Evolutionary conservation across 2,888 invertebrate genomes (phyloP).

Genomic region (Ecdyonurus torrentis): DNA sequence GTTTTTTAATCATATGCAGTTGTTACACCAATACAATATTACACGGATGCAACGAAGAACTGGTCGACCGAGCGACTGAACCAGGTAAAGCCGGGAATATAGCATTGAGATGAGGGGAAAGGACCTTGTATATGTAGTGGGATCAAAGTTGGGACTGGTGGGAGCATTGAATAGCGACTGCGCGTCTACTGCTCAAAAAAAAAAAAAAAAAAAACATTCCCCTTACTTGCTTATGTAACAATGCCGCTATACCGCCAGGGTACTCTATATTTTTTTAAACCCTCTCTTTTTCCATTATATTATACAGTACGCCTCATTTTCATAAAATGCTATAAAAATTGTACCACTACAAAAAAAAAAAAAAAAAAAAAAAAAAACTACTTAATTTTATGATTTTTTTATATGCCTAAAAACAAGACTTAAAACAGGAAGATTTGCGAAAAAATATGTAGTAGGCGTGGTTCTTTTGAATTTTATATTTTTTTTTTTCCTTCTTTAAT

Average conservation of each 20-base stretch:
- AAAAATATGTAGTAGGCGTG: no score
- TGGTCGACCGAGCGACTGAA: not conserved
- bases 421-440: no score
- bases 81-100: not conserved
- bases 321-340: not conserved
- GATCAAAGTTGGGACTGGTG: not conserved
- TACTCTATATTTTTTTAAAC: not conserved
- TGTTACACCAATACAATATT: not conserved
- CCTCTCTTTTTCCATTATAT: not conserved
- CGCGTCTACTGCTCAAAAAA: no score
- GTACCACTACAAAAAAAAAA: not conserved
- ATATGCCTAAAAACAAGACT: no score
- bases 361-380: no score
- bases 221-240: not conserved
- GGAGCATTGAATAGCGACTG: not conserved
- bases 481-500: no score
- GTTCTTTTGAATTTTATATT: no score
- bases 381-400: no score
- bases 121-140: not conserved
- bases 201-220: not conserved
- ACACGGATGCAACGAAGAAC: not conserved
- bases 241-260: not conserved
- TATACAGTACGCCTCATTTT: not conserved
- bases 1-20: not conserved
- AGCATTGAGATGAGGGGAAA: not conserved